These are phyloP conservation scores for Drosophila incognita DNA, from an alignment of 2,888 invertebrate genomes.

Conservation along the genomic window DNA sequence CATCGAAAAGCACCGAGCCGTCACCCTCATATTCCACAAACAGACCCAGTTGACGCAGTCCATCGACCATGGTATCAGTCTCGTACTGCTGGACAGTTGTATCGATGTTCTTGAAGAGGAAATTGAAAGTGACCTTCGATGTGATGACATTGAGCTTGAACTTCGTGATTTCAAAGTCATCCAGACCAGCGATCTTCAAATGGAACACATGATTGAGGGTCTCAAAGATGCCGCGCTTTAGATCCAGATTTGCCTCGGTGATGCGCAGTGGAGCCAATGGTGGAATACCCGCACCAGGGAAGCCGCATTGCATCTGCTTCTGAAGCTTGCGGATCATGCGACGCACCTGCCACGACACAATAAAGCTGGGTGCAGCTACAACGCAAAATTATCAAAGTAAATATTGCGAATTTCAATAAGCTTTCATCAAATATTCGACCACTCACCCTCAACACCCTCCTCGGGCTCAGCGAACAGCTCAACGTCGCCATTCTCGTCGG, in stretches of 20 bases:
- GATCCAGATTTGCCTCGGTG: slow-evolving; percentile 54
- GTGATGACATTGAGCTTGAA: slow-evolving; percentile 78
- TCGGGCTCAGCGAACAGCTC: slow-evolving; percentile 58
- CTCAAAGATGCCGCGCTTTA: slow-evolving; percentile 71
- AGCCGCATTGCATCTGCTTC: slow-evolving; percentile 82
- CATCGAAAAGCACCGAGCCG: slow-evolving; percentile 73
- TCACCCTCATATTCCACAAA: slow-evolving; percentile 77
- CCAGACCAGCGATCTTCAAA: slow-evolving; percentile 77
- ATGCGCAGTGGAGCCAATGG: slow-evolving; percentile 77
- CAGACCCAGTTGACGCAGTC: slow-evolving; percentile 69
- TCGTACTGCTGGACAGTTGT: slow-evolving; percentile 74
- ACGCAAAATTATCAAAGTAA: background rate
- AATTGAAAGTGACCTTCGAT: slow-evolving; percentile 74
- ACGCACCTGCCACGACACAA: slow-evolving; percentile 79
- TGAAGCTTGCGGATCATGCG: slow-evolving; percentile 74
- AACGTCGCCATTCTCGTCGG: slow-evolving; percentile 70
- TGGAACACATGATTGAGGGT: slow-evolving; percentile 71
- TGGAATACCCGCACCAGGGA: slow-evolving; percentile 72
- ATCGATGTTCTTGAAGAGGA: slow-evolving; percentile 74
- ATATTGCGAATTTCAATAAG: background rate
- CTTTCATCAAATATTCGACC: background rate
- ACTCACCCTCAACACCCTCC: slow-evolving; percentile 70
- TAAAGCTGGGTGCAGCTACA: slow-evolving; percentile 71
- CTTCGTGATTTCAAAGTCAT: slow-evolving; percentile 75
- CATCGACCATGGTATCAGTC: slow-evolving; percentile 77